Evolutionary conservation across 2,797 vertebrate species (phyloP), one percentile per base, ranked within the genome.

Genomic region (Enteromius thamalakanensis): DNA sequence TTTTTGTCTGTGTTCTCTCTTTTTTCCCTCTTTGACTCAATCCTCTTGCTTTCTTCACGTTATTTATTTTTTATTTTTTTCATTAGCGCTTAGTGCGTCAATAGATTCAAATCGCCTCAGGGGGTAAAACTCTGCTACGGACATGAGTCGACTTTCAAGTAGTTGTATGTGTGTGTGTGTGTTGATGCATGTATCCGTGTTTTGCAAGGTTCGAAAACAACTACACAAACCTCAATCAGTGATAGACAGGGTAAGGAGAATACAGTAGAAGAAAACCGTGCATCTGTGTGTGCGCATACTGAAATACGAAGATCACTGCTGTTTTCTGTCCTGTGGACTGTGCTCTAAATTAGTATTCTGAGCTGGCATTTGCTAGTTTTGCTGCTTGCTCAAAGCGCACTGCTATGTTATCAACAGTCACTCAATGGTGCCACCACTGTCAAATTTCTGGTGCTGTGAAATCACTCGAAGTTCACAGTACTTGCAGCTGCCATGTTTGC

Each of bases 361-460:
- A 81, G 72, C 89, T 90, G 89, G 85, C 77, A 75, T 81, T 79
- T 84, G 58, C 49, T 84, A 79, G 83, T 90, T 90, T 84, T 90
- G 89, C 90, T 90, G 87, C 90, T 92, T 76, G 32, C 85, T 90
- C 86, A 87, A 90, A 88, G 85, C 82, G 37, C 79, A 64, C 79
- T 51, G 83, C 81, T 51, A 84, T 79, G 92, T 92, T 92, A 91
- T 92, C 88, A 85, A 76, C 89, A 91, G 90, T 92, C 92, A 90
- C 89, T 91, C 90, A 90, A 87, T 90, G 82, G 87, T 81, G 79
- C 87, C 81, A 86, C 88, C 83, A 87, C 91, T 90, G 90, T 94
- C 92, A 93, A 90, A 90, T 89, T 90, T 89, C 87, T 86, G 87
- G 86, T 88, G 90, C 90, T 91, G 88, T 90, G 87, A 92, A 94